Evolutionary conservation across 1,140 invertebrate genomes (phyloP).

Genomic region (Drosophila lowei): DNA sequence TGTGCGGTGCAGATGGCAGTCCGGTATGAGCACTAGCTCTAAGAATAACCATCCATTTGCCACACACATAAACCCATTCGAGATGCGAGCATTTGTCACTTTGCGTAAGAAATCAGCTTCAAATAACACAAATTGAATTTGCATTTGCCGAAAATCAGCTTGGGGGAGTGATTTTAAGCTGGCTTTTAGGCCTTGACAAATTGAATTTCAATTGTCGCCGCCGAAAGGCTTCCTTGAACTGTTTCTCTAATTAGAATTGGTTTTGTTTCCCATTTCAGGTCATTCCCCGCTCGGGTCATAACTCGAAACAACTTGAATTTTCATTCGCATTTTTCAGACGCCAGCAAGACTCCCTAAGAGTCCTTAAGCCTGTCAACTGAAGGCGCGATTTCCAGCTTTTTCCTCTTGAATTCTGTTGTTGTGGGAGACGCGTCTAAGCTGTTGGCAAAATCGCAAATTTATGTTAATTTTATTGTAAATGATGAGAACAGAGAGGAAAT

Average conservation of each 20-base stretch:
- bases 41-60: conserved; percentile 3
- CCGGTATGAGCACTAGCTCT: too few species aligned
- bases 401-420: conserved; percentile 45
- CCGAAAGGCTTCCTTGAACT: conserved; percentile 2
- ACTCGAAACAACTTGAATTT: conserved; percentile 52
- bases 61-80: conserved; percentile 30
- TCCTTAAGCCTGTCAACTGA: conserved; percentile 49
- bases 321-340: conserved; percentile 4
- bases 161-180: neutral
- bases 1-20: conserved; percentile 34
- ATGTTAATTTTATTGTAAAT: conserved; percentile 78
- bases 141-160: neutral
- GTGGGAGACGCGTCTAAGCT: conserved; percentile 49
- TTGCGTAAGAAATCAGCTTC: neutral
- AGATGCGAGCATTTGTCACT: conserved; percentile 17
- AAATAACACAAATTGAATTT: conserved; percentile 9
- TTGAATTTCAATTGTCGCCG: conserved; percentile 31
- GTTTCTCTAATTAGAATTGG: conserved; percentile 16
- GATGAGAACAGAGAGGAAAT: conserved; percentile 66
- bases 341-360: conserved; percentile 15
- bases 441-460: conserved; percentile 69
- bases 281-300: conserved; percentile 49
- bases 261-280: conserved; percentile 23
- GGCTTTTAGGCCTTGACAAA: conserved; percentile 38
- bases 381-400: conserved; percentile 6